phyloP scores from a whole-genome alignment of 2,888 invertebrate genomes.

The Rhyacophila evoluta region DNA sequence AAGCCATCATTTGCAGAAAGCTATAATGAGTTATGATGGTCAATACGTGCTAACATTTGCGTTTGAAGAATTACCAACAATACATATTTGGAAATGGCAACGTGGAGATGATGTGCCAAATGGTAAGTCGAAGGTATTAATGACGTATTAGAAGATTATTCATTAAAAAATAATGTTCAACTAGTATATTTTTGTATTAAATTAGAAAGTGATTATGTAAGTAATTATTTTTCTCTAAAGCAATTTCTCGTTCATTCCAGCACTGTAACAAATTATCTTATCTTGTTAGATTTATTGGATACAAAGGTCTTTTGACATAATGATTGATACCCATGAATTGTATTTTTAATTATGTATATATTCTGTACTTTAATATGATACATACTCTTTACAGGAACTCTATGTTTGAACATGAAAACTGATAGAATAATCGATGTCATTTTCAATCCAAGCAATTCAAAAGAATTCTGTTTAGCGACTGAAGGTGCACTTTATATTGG shows the following conservation, averaged over 20 bases:
- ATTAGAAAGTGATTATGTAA: too few species aligned
- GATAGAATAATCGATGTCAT: slow-evolving; percentile 60
- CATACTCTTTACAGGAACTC: slow-evolving; percentile 57
- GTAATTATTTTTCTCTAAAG: too few species aligned
- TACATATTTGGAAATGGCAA: slow-evolving; percentile 76
- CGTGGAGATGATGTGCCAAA: slow-evolving; percentile 67
- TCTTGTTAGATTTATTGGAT: too few species aligned
- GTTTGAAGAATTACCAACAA: slow-evolving; percentile 62
- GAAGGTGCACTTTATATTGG: slow-evolving; percentile 55
- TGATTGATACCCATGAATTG: too few species aligned
- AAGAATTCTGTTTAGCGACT: slow-evolving; percentile 63
- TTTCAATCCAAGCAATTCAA: slow-evolving; percentile 62
- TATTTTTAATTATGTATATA: too few species aligned
- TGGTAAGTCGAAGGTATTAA: slow-evolving; percentile 61
- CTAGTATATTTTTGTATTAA: too few species aligned
- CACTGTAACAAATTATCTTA: too few species aligned
- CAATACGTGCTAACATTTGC: slow-evolving; percentile 72
- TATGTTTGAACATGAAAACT: slow-evolving; percentile 57
- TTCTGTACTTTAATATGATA: too few species aligned
- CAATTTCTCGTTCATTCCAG: too few species aligned
- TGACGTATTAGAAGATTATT: too few species aligned
- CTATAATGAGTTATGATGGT: slow-evolving; percentile 70
- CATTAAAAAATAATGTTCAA: too few species aligned
- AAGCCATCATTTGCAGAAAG: slow-evolving; percentile 60
- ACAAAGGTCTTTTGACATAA: too few species aligned